These are phyloP conservation scores for Palaemon carinicauda DNA, from an alignment of 1,140 invertebrate species.

Conservation along the genomic window DNA sequence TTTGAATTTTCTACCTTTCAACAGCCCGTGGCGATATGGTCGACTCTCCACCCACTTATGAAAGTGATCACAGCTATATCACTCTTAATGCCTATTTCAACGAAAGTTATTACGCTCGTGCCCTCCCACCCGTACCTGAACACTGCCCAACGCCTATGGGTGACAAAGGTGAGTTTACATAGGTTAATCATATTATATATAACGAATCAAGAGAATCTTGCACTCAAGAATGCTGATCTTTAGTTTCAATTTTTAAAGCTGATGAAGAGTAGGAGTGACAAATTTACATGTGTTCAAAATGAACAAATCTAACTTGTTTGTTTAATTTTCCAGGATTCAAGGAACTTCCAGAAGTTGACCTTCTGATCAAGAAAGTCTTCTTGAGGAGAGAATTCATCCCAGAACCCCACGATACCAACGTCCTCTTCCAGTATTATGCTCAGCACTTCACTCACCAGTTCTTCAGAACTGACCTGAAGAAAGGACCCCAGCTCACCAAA, in stretches of 20 bases:
- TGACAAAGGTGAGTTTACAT: constrained; percentile 50
- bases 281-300: neutral
- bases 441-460: constrained; percentile 68
- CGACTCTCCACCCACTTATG: constrained; percentile 63
- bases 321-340: constrained; percentile 1
- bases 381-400: constrained; percentile 64
- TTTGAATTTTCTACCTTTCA: neutral
- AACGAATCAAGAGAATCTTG: too few relatives aligned
- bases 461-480: constrained; percentile 65
- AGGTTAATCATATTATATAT: too few relatives aligned
- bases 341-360: constrained; percentile 46
- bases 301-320: neutral
- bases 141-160: constrained; percentile 67
- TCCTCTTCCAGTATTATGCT: constrained; percentile 66
- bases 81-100: constrained; percentile 65
- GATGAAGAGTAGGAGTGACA: too few relatives aligned
- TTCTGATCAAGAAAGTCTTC: constrained; percentile 63
- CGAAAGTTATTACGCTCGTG: constrained; percentile 63
- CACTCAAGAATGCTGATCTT: too few relatives aligned
- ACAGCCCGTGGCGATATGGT: constrained; percentile 63
- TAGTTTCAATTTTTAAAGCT: neutral
- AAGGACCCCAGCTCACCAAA: constrained; percentile 64
- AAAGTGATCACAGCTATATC: constrained; percentile 61
- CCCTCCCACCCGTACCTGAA: constrained; percentile 64
- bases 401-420: constrained; percentile 65